These are phyloP conservation scores for Elysia crispata DNA, from an alignment of 2,888 invertebrate genomes.

Conservation along the genomic window DNA sequence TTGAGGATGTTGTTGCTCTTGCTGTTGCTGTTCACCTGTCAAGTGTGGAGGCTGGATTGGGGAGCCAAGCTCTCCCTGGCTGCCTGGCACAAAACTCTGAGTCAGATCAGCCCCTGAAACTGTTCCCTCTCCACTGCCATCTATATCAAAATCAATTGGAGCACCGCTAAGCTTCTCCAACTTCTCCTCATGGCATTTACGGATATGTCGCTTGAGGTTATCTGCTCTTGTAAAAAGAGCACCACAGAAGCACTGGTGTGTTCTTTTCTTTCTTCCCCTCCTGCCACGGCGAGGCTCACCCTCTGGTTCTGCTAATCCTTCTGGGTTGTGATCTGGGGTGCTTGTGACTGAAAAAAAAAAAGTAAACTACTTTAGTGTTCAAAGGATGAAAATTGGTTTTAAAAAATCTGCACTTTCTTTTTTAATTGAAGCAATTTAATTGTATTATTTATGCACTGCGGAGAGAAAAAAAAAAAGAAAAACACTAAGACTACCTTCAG, in stretches of 20 bases:
- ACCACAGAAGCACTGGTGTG: constrained; percentile 47
- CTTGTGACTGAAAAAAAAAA: constrained; percentile 11
- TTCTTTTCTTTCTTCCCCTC: constrained; percentile 24
- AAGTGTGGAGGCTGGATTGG: constrained; percentile 5
- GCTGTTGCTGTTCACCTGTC: constrained; percentile 19
- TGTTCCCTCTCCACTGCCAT: neutral
- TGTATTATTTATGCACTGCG: too few species aligned
- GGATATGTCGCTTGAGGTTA: constrained; percentile 47
- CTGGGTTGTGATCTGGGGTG: neutral
- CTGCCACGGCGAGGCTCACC: too few species aligned
- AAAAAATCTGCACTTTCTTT: too few species aligned
- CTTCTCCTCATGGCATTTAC: constrained; percentile 49
- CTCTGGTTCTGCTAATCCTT: too few species aligned
- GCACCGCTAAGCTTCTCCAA: constrained; percentile 34
- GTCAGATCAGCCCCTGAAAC: constrained; percentile 11
- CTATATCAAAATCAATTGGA: constrained; percentile 28
- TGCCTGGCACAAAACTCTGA: neutral
- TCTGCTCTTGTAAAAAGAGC: constrained; percentile 47
- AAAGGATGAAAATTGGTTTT: too few species aligned
- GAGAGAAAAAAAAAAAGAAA: too few species aligned
- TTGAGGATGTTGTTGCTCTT: constrained; percentile 21
- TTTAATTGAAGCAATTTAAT: too few species aligned
- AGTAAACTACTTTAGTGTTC: too few species aligned
- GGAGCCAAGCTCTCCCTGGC: constrained; percentile 16
- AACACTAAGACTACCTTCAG: too few species aligned